phyloP scores from a whole-genome alignment of 2,797 vertebrate genomes.

The Hozukius guyotensis region DNA sequence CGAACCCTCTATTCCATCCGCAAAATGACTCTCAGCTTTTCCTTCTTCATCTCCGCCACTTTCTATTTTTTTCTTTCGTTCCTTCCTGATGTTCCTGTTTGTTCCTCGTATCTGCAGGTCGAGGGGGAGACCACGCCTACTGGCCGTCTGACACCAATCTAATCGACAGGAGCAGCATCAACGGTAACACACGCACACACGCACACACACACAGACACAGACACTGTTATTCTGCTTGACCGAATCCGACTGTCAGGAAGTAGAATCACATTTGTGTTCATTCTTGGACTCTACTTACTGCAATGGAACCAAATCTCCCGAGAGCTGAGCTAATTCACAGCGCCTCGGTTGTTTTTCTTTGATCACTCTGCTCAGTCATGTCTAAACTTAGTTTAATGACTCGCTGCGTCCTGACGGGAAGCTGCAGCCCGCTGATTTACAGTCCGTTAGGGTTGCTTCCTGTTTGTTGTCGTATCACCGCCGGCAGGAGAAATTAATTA shows the following conservation, averaged over 20 bases:
- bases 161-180: conserved; percentile 93
- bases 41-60: background rate
- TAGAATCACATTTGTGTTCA: conserved; percentile 2
- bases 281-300: background rate
- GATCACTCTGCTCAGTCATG: conserved; percentile 35
- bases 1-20: background rate
- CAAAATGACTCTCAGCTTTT: conserved; percentile 7
- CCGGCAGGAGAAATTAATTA: conserved; percentile 21
- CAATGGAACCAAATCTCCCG: background rate
- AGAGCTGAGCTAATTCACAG: background rate
- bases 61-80: background rate
- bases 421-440: conserved; percentile 13
- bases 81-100: conserved; percentile 8
- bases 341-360: conserved; percentile 9
- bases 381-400: conserved; percentile 36
- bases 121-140: conserved; percentile 90
- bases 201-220: background rate
- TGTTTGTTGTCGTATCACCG: background rate
- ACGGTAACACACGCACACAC: conserved; percentile 81
- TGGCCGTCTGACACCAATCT: conserved; percentile 93
- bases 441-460: background rate
- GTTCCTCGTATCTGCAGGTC: conserved; percentile 79
- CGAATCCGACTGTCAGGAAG: conserved; percentile 3
- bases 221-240: background rate
- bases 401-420: background rate